These are phyloP conservation scores for Triplophysa dalaica DNA, from an alignment of 2,113 vertebrate species.

Conservation along the genomic window DNA sequence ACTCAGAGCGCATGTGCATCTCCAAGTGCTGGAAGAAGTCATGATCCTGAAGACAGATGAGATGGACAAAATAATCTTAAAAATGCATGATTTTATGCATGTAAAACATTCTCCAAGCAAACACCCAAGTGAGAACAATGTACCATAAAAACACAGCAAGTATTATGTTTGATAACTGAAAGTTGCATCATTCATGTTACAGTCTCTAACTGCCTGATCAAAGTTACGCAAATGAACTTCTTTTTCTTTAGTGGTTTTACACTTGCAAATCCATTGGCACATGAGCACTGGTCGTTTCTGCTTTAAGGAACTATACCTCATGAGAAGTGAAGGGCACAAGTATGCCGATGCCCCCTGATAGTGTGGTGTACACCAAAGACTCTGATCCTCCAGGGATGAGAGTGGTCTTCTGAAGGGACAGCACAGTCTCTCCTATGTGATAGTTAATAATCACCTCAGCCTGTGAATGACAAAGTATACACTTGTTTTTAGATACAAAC, in stretches of 20 bases:
- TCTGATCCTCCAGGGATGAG: constrained; percentile 96
- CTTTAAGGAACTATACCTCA: constrained; percentile 76
- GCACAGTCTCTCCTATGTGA: constrained; percentile 91
- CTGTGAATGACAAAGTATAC: constrained; percentile 63
- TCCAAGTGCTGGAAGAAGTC: constrained; percentile 99
- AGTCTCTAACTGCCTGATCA: neutral
- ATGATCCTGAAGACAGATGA: constrained; percentile 80
- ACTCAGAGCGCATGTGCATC: constrained; percentile 97
- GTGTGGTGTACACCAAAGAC: constrained; percentile 94
- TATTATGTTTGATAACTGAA: neutral
- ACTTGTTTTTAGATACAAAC: neutral
- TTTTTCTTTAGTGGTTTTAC: neutral
- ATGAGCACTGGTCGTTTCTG: neutral
- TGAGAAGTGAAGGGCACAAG: constrained; percentile 97
- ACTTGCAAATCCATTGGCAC: neutral
- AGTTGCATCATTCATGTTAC: neutral
- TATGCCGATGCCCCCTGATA: constrained; percentile 95
- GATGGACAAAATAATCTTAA: neutral
- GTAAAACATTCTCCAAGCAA: neutral
- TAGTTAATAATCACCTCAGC: constrained; percentile 97
- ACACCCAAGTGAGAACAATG: neutral
- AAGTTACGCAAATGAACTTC: neutral
- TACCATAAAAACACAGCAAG: neutral
- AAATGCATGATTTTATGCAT: neutral
- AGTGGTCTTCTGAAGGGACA: constrained; percentile 96